A percentile compares a stretch with the other conserved stretches of the same genome.
These are phyloP conservation scores for Tachysurus fulvidraco DNA, from an alignment of 2,113 vertebrate genomes.

Conservation along the genomic window DNA sequence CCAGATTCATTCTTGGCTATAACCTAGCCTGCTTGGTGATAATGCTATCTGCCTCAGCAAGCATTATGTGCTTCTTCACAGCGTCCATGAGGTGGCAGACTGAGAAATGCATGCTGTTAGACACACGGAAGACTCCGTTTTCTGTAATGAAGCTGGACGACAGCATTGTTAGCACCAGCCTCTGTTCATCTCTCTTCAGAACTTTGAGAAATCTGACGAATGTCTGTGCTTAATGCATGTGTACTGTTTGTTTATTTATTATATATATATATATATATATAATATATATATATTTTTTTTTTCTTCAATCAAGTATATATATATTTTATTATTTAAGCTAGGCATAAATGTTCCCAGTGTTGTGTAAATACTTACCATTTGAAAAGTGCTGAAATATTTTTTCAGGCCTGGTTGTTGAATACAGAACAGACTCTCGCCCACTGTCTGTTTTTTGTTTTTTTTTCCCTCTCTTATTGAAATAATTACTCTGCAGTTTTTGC, in stretches of 20 bases:
- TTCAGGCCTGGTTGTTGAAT: conserved; percentile 45
- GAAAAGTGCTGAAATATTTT: background rate
- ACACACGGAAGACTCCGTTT: conserved; percentile 35
- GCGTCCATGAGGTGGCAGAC: conserved; percentile 74
- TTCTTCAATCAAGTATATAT: background rate
- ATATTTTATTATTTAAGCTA: background rate
- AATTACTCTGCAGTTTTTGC: conserved; percentile 66
- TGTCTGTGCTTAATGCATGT: background rate
- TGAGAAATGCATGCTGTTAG: conserved; percentile 55
- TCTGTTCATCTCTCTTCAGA: conserved; percentile 16
- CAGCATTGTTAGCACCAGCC: conserved; percentile 27
- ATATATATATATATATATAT: no score
- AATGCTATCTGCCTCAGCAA: no score
- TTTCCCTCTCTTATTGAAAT: conserved; percentile 30
- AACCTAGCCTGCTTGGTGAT: background rate
- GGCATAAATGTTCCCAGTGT: background rate
- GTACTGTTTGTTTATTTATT: no score
- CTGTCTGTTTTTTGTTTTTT: conserved; percentile 58
- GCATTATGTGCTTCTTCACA: conserved; percentile 35
- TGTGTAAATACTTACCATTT: background rate
- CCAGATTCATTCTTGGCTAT: background rate
- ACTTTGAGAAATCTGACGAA: conserved; percentile 13
- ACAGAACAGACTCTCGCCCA: conserved; percentile 49
- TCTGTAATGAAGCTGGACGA: conserved; percentile 43
- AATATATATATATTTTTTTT: background rate